Base-by-base conservation (phyloP, 2,888 invertebrate genomes). In the Andrena fulva region DNA sequence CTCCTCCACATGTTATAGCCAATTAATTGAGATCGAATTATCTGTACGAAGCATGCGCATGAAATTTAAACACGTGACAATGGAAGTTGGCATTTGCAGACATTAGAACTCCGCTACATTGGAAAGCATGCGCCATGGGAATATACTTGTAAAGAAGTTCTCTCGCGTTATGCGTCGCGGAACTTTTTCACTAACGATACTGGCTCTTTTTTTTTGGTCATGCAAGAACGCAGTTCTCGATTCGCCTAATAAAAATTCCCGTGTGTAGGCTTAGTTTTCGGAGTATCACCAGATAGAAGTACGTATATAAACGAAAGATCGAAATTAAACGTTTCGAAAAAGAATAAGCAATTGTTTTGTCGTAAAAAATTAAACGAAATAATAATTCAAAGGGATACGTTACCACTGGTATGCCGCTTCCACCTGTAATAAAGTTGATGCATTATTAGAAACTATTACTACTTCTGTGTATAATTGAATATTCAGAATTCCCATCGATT, bases 351-450 rank as follows among this genome's bases (percentile, higher is more conserved):
- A 81, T 59, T 59, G 42, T 60, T 75, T 50, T 62, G 59, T 52
- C 31, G n/a, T 70, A 56, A 64, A 74, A 71, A 68, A 77, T 33
- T 56, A 72, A 85, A 80, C 31, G 71, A 86, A 78, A 75, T 81
- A 67, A 80, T 82, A 79, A 86, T 72, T 60, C 69, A 91, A 90
- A 90, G 70, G 77, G 90, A 92, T 94, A 93, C 93, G 76, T 94
- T 94, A 94, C 94, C 94, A 93, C 94, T 92, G 94, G 94, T 90
- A 94, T 86, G 90, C 91, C 92, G 93, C 91, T 93, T 90, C 93
- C 93, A 82, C 92, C 93, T 93, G 89, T 42, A 91, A 93, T 70
- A 7, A 81, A 80, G 12, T n/a, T 76, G 73, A 63, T 60, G 62
- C 56, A 56, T 12, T 20, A 77, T 72, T 78, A 70, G 1, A 69